These are phyloP conservation scores for Gymnothorax reevesii DNA, from an alignment of 2,797 vertebrate species.

Conservation along the genomic window DNA sequence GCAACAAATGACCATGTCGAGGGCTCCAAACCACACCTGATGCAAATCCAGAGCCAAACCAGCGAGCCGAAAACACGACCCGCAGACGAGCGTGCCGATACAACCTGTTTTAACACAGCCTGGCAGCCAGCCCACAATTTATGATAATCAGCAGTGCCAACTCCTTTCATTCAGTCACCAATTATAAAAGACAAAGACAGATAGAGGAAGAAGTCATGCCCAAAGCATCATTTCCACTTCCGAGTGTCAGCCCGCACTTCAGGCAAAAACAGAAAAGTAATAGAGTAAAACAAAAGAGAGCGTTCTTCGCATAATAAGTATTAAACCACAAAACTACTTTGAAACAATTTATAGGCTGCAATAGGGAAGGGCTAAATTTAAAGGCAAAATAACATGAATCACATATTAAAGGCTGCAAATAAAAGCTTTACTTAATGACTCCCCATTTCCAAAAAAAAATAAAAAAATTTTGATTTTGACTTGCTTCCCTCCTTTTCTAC, in stretches of 20 bases:
- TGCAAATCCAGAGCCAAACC: neutral
- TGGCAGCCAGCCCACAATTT: neutral
- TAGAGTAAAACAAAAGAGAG: neutral
- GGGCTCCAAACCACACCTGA: neutral
- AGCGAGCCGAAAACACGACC: neutral
- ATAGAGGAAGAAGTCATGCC: neutral
- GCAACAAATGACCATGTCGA: no score
- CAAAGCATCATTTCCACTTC: neutral
- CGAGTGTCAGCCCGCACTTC: neutral
- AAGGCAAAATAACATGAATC: neutral
- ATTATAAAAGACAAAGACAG: neutral
- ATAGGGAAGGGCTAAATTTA: neutral
- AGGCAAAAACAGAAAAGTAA: neutral
- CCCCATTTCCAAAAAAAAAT: neutral
- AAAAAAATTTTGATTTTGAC: neutral
- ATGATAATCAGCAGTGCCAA: neutral
- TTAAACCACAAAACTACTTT: neutral
- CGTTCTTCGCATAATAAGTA: conserved; percentile 3
- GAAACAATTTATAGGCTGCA: neutral
- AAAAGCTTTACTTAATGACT: neutral
- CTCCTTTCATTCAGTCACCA: neutral
- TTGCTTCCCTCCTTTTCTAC: neutral
- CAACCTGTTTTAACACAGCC: neutral
- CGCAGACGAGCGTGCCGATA: neutral
- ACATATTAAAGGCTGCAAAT: neutral